Evolutionary conservation across 1,140 invertebrate species (phyloP), one percentile per base, ranked within the genome.

Genomic region (Lycorma delicatula): DNA sequence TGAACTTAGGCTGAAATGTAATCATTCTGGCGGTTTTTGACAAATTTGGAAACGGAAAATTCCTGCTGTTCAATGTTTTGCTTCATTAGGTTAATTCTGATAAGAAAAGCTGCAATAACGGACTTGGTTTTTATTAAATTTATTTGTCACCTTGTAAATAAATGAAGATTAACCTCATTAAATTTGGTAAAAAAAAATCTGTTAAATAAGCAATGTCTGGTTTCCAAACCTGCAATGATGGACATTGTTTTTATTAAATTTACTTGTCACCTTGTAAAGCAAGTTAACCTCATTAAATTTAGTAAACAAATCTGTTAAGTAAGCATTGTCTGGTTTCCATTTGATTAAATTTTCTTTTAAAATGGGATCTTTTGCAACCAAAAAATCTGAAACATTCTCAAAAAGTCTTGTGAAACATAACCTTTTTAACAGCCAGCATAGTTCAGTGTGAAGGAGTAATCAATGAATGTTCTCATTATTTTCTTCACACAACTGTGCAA

Each of bases 401-500:
- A 53, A 66, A 62, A 70, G 58, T 55, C 63, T 58, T 55, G 46
- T 66, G 56, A 67, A 66, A 64, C 67, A 65, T 54, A 60, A 59
- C 49, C 64, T 64, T 59, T 63, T 65, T 49, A 59, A 69, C 38
- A 71, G 59, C 64, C 70, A 70, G 51, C 64, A 46, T 55, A 69
- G 63, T 68, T 71, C 66, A 47, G 64, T 72, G 60, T 68, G 68
- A 53, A 70, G 58, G 41, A 71, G 64, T 55, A 72, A 64, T 63
- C 54, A 63, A 59, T 68, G 60, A 64, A 69, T 71, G 55, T 72
- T 46, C 54, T 68, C 63, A 44, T 70, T 68, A 66, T 72, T 69
- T 68, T 71, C 69, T 58, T 68, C 64, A 64, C 66, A 72, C 60
- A 71, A 64, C 12, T n/a, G n/a, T n/a, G n/a, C n/a, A n/a, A n/a